Percentiles rank a stretch among this genome's conserved stretches.
Conservation (phyloP, 2,797 vertebrate genomes). For the Tokudaia muenninki region DNA sequence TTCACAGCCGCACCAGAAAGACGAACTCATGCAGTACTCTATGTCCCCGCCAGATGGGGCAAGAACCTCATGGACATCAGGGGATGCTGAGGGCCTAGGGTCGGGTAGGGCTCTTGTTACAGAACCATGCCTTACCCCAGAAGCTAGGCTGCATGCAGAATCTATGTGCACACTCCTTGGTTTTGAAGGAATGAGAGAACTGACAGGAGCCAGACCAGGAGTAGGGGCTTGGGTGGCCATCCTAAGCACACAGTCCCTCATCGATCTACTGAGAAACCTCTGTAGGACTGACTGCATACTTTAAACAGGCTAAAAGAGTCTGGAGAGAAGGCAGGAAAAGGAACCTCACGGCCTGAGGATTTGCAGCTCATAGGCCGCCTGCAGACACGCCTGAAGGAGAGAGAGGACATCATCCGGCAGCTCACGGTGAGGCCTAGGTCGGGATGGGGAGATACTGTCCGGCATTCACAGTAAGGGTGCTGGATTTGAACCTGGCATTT, state of each 20-base stretch:
- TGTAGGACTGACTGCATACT: conserved; percentile 31
- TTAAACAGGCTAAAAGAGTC: conserved; percentile 92
- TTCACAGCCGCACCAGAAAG: not conserved
- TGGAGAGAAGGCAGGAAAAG: conserved; percentile 92
- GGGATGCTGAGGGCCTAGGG: no score
- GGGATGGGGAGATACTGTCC: not conserved
- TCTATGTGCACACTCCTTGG: not conserved
- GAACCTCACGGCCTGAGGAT: conserved; percentile 92
- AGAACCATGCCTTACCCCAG: not conserved
- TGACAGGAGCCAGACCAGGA: not conserved
- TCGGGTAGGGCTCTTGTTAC: not conserved
- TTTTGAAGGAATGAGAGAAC: not conserved
- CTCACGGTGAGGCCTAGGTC: conserved; percentile 91
- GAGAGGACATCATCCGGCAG: conserved; percentile 94
- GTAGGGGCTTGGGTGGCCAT: not conserved
- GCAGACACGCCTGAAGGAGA: conserved; percentile 93
- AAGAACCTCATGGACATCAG: not conserved
- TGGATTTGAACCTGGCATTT: not conserved
- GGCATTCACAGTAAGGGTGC: rapidly evolving
- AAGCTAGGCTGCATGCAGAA: not conserved
- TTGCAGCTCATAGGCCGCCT: conserved; percentile 92
- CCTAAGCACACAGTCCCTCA: not conserved
- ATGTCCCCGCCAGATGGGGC: not conserved
- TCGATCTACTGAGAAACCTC: rapidly evolving
- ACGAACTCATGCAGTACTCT: not conserved